Base-by-base conservation (phyloP, 2,113 vertebrate species). In the Cyanoderma ruficeps region DNA sequence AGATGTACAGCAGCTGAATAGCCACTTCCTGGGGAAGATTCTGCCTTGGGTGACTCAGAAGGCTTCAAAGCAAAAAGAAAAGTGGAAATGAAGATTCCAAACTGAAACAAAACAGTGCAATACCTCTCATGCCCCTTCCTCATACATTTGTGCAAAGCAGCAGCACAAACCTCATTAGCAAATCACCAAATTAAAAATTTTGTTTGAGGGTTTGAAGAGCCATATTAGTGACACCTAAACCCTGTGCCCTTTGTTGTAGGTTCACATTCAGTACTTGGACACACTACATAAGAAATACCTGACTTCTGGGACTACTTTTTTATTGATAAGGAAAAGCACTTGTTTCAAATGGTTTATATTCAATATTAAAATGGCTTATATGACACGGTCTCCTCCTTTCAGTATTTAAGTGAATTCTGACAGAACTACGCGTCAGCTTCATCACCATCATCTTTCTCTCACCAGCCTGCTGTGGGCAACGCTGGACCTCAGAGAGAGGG, bases 1-100 rank as follows among this genome's bases (percentile, higher is more conserved):
- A 87, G 59, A 61, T 83, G 81, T 2, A 42, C 37, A 37, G 75
- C 35, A 28, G 78, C 69, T 19, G 60, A 60, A 60, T 39, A 84
- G 35, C 46, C 53, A 50, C 12, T 21, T 52, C 65, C 93, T 65
- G 50, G 70, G 47, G 69, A 30, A 94, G 59, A 72, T 41, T 93
- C 82, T 44, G 69, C 27, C 41, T 94, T 93, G 31, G 50, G 37
- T 30, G 85, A 81, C 42, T 96, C 94, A 50, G 69, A 80, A 72
- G 81, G 41, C 44, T 97, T 97, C 98, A 98, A 93, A 69, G 47
- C 6, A 96, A 88, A 96, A 93, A 63, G 28, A 94, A 60, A 94
- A 94, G 33, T 50, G 76, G 50, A 96, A 92, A 90, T 35, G 14
- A 87, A 25, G 10, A 83, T 60, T 95, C 13, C 80, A 87, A 90